Evolutionary conservation across 2,113 vertebrate species (phyloP).

Genomic region (Nicator chloris): DNA sequence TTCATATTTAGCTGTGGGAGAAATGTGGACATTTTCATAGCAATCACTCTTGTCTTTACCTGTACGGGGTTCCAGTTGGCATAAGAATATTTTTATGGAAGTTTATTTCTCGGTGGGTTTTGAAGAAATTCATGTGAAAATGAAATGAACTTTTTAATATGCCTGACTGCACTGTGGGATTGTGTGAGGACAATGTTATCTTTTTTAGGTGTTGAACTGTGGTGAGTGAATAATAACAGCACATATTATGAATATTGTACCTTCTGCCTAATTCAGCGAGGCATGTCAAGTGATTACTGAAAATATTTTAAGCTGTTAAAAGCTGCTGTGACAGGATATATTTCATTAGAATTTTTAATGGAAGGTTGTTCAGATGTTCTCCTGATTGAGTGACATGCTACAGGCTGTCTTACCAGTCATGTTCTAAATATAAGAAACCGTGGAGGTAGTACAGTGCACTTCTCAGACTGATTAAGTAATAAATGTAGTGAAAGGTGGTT

Average conservation of each 20-base stretch:
- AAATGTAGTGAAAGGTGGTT: neutral
- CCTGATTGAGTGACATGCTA: slow-evolving; percentile 19
- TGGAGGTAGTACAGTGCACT: neutral
- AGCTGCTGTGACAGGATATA: slow-evolving; percentile 43
- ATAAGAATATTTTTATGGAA: neutral
- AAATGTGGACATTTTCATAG: neutral
- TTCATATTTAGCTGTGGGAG: neutral
- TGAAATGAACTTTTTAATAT: neutral
- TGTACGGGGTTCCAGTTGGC: neutral
- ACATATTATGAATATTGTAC: neutral
- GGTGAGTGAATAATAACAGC: neutral
- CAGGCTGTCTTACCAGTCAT: neutral
- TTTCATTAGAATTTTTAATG: slow-evolving; percentile 53
- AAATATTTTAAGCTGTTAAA: slow-evolving; percentile 54
- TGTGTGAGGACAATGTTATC: neutral
- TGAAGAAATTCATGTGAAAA: neutral
- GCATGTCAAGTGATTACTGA: slow-evolving; percentile 32
- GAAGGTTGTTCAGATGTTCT: slow-evolving; percentile 12
- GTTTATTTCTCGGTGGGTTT: neutral
- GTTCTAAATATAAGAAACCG: neutral
- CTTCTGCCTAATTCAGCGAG: neutral
- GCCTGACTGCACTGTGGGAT: neutral
- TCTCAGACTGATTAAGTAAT: neutral
- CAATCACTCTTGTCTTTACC: neutral
- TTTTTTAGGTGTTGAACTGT: neutral